Evolutionary conservation across 2,888 invertebrate genomes (phyloP).

Genomic region (Agrochola lota): DNA sequence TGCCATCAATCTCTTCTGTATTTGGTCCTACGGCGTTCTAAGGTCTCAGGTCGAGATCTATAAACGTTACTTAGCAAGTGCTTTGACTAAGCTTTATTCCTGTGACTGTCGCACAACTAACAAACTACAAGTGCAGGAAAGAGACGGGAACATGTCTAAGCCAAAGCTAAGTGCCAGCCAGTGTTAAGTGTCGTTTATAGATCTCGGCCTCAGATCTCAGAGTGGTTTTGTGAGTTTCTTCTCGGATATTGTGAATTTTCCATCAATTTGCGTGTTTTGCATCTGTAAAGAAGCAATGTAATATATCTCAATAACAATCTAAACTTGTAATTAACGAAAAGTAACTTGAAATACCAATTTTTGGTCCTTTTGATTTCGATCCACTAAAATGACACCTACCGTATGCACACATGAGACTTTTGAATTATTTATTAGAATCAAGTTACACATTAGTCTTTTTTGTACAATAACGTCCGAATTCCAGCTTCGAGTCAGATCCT

Average conservation of each 20-base stretch:
- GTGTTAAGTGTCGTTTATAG: not conserved
- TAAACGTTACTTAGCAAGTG: not conserved
- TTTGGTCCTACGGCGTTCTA: not conserved
- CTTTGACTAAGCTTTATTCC: not conserved
- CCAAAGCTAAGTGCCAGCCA: no score
- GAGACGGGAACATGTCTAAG: not conserved
- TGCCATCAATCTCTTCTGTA: conserved; percentile 2
- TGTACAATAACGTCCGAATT: not conserved
- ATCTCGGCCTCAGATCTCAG: not conserved
- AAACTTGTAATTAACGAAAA: not conserved
- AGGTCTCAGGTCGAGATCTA: not conserved
- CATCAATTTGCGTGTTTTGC: not conserved
- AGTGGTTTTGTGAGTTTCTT: not conserved
- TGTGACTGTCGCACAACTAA: not conserved
- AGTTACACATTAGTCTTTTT: not conserved
- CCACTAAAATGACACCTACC: not conserved
- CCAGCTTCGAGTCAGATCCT: not conserved
- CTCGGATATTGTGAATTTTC: not conserved
- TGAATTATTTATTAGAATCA: not conserved
- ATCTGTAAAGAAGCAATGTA: not conserved
- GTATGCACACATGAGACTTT: no score
- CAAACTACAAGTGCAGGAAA: not conserved
- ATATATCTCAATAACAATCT: not conserved
- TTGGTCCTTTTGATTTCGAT: not conserved
- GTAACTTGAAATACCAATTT: not conserved